Base-by-base conservation (phyloP, 2,888 invertebrate genomes). In the Drosophila sordidula region DNA sequence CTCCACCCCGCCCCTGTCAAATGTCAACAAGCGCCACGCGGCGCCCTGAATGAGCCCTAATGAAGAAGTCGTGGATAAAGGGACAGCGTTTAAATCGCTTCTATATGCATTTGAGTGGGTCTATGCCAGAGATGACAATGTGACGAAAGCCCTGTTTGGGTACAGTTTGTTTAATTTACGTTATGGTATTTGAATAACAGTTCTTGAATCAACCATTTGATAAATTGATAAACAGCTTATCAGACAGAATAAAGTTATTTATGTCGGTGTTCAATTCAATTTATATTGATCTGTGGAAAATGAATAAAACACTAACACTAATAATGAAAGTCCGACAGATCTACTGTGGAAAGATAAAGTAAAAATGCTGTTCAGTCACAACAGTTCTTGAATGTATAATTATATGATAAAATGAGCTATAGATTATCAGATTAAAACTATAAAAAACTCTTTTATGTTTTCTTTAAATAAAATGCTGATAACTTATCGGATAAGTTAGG, bases 1-100 rank as follows among this genome's bases (percentile, higher is more conserved):
- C 39, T 29, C 39, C 38, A 11, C 14, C 34, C 44, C 67, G 58
- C 68, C 50, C 32, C 73, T 75, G 85, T 86, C 87, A 86, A 76
- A 86, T 77, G 85, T 85, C 87, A 85, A 85, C 78, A 70, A 86
- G 82, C 82, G 85, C 86, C 85, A 86, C 87, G 85, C 85, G 87
- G 85, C 87, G 74, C 55, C 59, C 72, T 70, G 67, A 85, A 85
- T 79, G 81, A 78, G 66, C 50, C 51, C 71, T 81, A 84, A 86
- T 86, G 79, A 84, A 68, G 69, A 68, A 79, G 78, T 75, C 63
- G 61, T 50, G 79, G 57, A 64, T 80, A 59, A 73, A 63, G 66
- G 74, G 49, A 71, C 58, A 63, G 71, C 46, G 49, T 61, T 59
- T 52, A 49, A 49, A 73, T 44, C 70, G 59, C 56, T 26, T 56